Evolutionary conservation across 2,888 invertebrate species (phyloP), one percentile per base, ranked within the genome.

Genomic region (Papilio demoleus): DNA sequence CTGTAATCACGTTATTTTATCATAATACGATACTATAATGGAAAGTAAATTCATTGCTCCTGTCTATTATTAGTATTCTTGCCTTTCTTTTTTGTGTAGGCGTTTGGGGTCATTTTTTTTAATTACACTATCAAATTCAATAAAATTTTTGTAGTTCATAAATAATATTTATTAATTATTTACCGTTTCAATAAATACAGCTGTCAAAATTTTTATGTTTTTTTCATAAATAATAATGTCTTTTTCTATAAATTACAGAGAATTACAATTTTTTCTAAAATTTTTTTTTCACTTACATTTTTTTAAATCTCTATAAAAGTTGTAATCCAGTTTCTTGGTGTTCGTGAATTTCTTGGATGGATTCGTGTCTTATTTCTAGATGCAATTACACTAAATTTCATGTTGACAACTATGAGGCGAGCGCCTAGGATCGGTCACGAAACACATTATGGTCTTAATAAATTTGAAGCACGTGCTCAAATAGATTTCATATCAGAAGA

Each of bases 361-460:
- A 27, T 45, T 47, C 40, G 45, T 68, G 47, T 63, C 58, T 14
- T 19, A 38, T 65, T 31, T 70, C 60, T 69, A 62, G 67, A 62
- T 58, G 56, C 59, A 71, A 76, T 74, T 77, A 77, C 73, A 78
- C 74, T 79, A 79, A 81, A 82, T 81, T 80, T 76, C 73, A 66
- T 71, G 77, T 74, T 79, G 77, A 79, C 80, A 79, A 76, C 71
- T 73, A 70, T 75, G 77, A 76, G 77, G 80, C 79, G 80, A 78
- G 80, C 73, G 74, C 74, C 75, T 77, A 72, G 76, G 72, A 72
- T 75, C 65, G 76, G 81, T 83, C 83, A 83, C 83, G 83, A 81
- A 77, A 71, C 76, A 72, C 38, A 63, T 63, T 63, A 70, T 65
- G 59, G 67, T 72, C 73, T 71, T 76, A 76, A 77, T 79, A 79